Evolutionary conservation across 2,888 invertebrate species (phyloP).

Genomic region (Tupiocoris notatus): DNA sequence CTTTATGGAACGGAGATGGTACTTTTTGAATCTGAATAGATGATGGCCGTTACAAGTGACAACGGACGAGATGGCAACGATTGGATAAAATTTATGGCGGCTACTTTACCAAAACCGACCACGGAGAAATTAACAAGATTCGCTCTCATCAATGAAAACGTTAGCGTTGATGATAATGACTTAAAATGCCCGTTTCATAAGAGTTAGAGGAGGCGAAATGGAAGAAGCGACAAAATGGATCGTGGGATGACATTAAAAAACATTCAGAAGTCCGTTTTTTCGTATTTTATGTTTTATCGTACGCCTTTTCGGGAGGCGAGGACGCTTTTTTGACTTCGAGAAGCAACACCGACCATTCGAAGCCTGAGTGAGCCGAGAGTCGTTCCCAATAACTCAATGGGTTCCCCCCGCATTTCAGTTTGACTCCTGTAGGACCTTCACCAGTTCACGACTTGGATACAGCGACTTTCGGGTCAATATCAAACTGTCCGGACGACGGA

Average conservation of each 20-base stretch:
- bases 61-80: too few species aligned
- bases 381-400: slow-evolving; percentile 35
- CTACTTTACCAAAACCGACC: too few species aligned
- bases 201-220: slow-evolving; percentile 1
- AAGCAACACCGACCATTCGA: background rate
- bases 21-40: too few species aligned
- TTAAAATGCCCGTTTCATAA: too few species aligned
- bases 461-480: slow-evolving; percentile 31
- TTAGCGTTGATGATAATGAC: slow-evolving; percentile 24
- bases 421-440: slow-evolving; percentile 9
- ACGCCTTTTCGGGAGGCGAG: too few species aligned
- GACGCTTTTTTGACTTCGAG: slow-evolving; percentile 27
- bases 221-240: background rate
- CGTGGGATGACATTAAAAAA: slow-evolving; percentile 10
- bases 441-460: background rate
- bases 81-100: too few species aligned
- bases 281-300: background rate
- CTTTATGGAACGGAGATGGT: too few species aligned
- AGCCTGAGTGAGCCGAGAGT: too few species aligned
- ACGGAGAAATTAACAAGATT: background rate
- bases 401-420: slow-evolving; percentile 1
- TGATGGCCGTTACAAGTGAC: too few species aligned
- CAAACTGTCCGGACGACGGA: slow-evolving; percentile 20
- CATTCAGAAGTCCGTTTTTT: background rate
- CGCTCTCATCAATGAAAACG: slow-evolving; percentile 27